Evolutionary conservation across 2,113 vertebrate genomes (phyloP).

Genomic region (Neodon shergylaensis): DNA sequence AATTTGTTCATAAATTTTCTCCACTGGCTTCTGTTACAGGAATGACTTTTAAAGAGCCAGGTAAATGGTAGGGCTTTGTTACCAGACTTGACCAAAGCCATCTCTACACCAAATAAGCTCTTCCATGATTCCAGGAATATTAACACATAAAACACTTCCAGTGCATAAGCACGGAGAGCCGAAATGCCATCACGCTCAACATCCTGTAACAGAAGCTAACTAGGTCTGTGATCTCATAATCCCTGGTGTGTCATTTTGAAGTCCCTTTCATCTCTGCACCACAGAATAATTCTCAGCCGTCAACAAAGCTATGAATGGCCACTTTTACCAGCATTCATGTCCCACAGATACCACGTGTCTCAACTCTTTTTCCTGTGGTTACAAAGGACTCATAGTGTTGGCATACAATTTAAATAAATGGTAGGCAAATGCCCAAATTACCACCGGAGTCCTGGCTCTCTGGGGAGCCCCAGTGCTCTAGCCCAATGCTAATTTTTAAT

Average conservation of each 20-base stretch:
- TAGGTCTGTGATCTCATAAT: not conserved
- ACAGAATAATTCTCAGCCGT: not conserved
- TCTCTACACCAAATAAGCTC: not conserved
- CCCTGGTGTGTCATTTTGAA: not conserved
- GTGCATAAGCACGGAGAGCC: not conserved
- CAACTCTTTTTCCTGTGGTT: not conserved
- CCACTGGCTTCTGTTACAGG: not conserved
- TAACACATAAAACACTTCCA: not conserved
- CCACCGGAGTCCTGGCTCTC: not conserved
- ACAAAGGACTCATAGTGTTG: not conserved
- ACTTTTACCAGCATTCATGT: not conserved
- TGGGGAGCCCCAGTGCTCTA: not conserved
- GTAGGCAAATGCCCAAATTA: not conserved
- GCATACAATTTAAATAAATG: not conserved
- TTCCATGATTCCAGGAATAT: not conserved
- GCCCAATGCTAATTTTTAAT: not conserved
- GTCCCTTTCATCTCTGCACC: not conserved
- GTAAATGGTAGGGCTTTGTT: not conserved
- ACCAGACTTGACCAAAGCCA: not conserved
- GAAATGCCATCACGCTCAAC: not conserved
- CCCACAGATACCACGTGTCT: not conserved
- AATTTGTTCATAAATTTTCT: not conserved
- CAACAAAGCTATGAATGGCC: not conserved
- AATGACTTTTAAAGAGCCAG: not conserved
- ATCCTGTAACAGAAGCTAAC: not conserved